Percentiles rank a stretch among this genome's conserved stretches.
These are phyloP conservation scores for Augochlorella aurata DNA, from an alignment of 2,888 invertebrate species.

Conservation along the genomic window DNA sequence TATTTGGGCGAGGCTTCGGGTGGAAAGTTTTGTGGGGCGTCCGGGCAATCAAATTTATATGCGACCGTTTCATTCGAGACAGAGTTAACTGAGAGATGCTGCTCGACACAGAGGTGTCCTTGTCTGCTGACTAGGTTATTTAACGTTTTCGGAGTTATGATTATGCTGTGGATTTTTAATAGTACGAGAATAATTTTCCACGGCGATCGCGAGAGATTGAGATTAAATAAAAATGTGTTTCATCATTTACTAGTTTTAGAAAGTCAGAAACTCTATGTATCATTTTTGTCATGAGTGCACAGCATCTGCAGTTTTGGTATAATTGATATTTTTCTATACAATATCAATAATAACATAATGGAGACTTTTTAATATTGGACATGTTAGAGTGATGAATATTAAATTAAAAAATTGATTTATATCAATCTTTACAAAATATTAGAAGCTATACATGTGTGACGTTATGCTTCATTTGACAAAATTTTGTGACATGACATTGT, in stretches of 20 bases:
- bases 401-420: not conserved
- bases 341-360: no score
- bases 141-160: not conserved
- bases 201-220: no score
- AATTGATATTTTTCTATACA: not conserved
- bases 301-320: not conserved
- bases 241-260: no score
- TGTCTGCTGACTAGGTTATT: not conserved
- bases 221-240: no score
- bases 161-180: not conserved
- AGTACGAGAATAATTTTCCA: not conserved
- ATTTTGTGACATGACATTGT: no score
- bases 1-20: not conserved
- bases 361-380: no score
- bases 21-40: not conserved
- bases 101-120: not conserved
- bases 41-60: not conserved
- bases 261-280: not conserved
- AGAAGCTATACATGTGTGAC: no score
- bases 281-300: not conserved
- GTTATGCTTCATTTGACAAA: no score
- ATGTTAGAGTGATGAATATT: not conserved
- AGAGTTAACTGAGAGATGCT: not conserved
- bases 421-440: no score
- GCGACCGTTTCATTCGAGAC: not conserved